Conservation (phyloP, 1,140 invertebrate genomes). For the Tetramorium parvispinum region DNA sequence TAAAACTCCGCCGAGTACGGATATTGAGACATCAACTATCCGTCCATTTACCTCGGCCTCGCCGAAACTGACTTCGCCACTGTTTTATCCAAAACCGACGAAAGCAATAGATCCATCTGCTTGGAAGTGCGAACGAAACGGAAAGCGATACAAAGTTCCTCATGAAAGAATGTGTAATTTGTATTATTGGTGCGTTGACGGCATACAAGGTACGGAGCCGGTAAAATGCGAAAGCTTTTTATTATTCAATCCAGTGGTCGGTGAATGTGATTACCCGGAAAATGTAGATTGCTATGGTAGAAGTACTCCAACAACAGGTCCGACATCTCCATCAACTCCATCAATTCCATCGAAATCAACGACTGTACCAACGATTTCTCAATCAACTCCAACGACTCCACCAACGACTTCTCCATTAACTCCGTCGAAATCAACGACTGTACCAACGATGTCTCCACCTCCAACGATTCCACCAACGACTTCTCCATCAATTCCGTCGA, state of each 20-base stretch:
- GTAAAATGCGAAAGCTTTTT: slow-evolving; percentile 83
- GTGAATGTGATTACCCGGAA: slow-evolving; percentile 81
- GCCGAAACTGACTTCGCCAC: slow-evolving; percentile 60
- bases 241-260: slow-evolving; percentile 84
- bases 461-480: neutral
- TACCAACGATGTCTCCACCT: no score
- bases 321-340: neutral
- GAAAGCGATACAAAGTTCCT: slow-evolving; percentile 72
- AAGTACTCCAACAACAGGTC: neutral
- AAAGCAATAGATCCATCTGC: neutral
- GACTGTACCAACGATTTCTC: no score
- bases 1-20: neutral
- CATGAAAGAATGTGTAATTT: slow-evolving; percentile 85
- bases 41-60: neutral
- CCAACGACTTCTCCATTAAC: no score
- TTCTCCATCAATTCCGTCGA: neutral
- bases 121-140: neutral
- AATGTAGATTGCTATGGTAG: slow-evolving; percentile 22
- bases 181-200: slow-evolving; percentile 87
- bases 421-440: no score
- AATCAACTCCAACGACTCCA: neutral
- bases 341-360: no score
- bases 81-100: neutral
- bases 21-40: neutral
- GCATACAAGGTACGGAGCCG: slow-evolving; percentile 78